Conservation (phyloP, 2,797 vertebrate species). For the Mormyrus proboscirostris region DNA sequence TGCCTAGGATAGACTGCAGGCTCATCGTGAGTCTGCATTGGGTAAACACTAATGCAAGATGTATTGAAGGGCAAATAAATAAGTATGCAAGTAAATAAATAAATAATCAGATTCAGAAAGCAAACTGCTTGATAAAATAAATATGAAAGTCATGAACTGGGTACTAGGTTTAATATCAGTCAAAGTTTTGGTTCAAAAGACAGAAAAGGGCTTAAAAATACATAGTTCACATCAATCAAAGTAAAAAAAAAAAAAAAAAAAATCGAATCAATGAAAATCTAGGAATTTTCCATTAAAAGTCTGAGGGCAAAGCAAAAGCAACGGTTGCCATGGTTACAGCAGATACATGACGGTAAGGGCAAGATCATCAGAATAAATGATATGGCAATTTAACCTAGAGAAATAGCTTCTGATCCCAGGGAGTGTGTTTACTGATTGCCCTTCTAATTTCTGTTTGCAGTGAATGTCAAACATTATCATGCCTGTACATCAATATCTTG, state of each 20-base stretch:
- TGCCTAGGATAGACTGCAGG: neutral
- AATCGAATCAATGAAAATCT: neutral
- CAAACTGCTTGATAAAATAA: neutral
- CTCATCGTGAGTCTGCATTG: neutral
- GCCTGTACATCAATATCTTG: conserved; percentile 1
- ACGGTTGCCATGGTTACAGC: conserved; percentile 8
- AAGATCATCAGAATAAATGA: conserved; percentile 16
- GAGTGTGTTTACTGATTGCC: conserved; percentile 11
- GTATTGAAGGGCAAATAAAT: neutral
- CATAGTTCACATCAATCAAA: conserved; percentile 2
- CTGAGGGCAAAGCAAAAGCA: conserved; percentile 2
- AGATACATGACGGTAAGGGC: neutral
- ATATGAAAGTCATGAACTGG: neutral
- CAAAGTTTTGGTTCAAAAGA: neutral
- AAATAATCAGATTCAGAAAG: neutral
- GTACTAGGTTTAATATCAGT: neutral
- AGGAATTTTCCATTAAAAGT: conserved; percentile 1
- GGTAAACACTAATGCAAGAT: neutral
- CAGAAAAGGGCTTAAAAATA: neutral
- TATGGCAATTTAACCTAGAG: conserved; percentile 17
- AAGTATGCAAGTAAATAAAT: neutral
- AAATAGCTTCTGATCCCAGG: conserved; percentile 14
- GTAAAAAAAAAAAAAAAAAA: neutral
- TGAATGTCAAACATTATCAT: conserved; percentile 19
- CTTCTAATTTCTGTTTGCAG: conserved; percentile 15